Conservation (phyloP, 2,888 invertebrate genomes). For the Cacoxenus indagator region DNA sequence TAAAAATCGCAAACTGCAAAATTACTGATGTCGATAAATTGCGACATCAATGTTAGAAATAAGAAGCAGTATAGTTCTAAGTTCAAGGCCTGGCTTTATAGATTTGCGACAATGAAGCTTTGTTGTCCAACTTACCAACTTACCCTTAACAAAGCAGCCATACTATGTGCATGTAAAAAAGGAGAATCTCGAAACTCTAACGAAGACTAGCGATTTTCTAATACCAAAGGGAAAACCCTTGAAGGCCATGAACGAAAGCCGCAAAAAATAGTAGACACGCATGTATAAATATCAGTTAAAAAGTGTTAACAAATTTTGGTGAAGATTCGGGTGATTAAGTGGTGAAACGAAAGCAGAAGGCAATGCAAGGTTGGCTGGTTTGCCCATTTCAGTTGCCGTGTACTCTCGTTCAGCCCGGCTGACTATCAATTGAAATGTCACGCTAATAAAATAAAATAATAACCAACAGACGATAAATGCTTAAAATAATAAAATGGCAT, state of each 20-base stretch:
- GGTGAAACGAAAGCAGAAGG: no score
- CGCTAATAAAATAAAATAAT: constrained; percentile 61
- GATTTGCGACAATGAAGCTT: no score
- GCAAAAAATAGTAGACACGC: neutral
- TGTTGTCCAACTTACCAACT: no score
- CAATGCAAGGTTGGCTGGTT: no score
- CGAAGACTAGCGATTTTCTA: constrained; percentile 11
- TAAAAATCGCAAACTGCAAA: no score
- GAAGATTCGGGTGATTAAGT: neutral
- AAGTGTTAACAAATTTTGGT: neutral
- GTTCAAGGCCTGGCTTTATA: no score
- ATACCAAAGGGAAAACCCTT: constrained; percentile 31
- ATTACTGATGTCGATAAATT: no score
- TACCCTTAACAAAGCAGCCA: no score
- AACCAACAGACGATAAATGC: constrained; percentile 58
- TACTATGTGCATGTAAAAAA: no score
- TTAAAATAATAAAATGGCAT: constrained; percentile 61
- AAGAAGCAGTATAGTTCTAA: no score
- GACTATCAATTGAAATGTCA: constrained; percentile 58
- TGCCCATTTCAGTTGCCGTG: neutral
- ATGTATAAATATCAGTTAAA: neutral
- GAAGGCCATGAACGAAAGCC: neutral
- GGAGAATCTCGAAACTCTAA: no score
- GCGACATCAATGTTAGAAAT: no score
- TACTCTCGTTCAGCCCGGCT: constrained; percentile 12